Conservation (phyloP, 2,888 invertebrate species). For the Cordilura impudica region DNA sequence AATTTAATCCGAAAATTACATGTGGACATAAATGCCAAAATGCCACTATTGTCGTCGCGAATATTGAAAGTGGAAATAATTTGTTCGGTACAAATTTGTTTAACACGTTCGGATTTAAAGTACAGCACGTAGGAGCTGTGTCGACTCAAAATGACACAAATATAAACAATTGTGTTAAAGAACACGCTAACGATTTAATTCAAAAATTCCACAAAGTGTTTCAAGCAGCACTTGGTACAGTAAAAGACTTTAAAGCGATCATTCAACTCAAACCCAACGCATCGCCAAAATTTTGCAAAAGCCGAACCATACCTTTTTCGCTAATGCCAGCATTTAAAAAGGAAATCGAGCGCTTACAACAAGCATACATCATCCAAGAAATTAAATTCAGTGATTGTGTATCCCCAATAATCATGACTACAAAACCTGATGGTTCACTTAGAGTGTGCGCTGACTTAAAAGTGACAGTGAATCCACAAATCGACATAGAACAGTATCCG, state of each 20-base stretch:
- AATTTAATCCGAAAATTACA: constrained; percentile 38
- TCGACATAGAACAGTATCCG: constrained; percentile 67
- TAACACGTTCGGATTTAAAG: constrained; percentile 44
- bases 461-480: constrained; percentile 61
- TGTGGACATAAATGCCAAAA: constrained; percentile 47
- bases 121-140: constrained; percentile 31
- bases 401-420: constrained; percentile 70
- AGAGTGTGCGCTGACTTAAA: constrained; percentile 66
- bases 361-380: constrained; percentile 20
- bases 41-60: constrained; percentile 25
- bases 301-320: constrained; percentile 53
- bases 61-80: constrained; percentile 42
- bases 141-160: neutral
- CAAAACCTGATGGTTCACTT: constrained; percentile 66
- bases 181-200: no score
- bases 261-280: constrained; percentile 37
- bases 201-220: constrained; percentile 38
- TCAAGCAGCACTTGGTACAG: constrained; percentile 35
- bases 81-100: constrained; percentile 56
- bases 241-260: constrained; percentile 35
- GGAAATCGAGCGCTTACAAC: constrained; percentile 27
- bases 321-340: constrained; percentile 28
- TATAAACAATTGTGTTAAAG: neutral
- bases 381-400: constrained; percentile 69
- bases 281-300: constrained; percentile 51